Conservation (phyloP, 2,797 vertebrate genomes). For the Geotrypetes seraphini region DNA sequence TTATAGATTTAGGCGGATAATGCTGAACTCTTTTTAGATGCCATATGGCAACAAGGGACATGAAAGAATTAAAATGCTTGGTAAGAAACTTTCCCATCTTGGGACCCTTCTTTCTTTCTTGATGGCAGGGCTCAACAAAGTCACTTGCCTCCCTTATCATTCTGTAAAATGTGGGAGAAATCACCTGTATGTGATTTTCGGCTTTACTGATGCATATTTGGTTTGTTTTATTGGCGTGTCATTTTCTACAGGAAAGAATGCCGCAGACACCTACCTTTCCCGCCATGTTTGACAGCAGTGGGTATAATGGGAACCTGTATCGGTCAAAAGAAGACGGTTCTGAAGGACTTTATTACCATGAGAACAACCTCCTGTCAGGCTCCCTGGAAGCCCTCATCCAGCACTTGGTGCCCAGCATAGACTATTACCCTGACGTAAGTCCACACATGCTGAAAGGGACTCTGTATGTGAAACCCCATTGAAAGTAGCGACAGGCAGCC, state of each 20-base stretch:
- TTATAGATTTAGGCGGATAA: too few relatives aligned
- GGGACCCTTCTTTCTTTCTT: not conserved
- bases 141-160: too few relatives aligned
- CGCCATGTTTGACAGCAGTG: conserved; percentile 69
- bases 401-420: conserved; percentile 79
- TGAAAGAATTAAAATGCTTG: not conserved
- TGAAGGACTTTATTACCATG: conserved; percentile 73
- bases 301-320: conserved; percentile 78
- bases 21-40: too few relatives aligned
- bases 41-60: too few relatives aligned
- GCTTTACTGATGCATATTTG: too few relatives aligned
- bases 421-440: conserved; percentile 92
- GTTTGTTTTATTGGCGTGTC: not conserved
- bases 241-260: conserved; percentile 73
- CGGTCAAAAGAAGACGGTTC: conserved; percentile 69
- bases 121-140: too few relatives aligned
- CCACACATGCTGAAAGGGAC: not conserved
- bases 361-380: conserved; percentile 82
- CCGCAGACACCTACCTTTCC: conserved; percentile 83
- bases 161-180: too few relatives aligned
- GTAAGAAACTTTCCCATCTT: too few relatives aligned
- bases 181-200: too few relatives aligned
- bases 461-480: too few relatives aligned
- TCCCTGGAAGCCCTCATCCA: conserved; percentile 89
- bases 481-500: too few relatives aligned